Evolutionary conservation across 2,113 vertebrate species (phyloP).

Genomic region (Lathamus discolor): DNA sequence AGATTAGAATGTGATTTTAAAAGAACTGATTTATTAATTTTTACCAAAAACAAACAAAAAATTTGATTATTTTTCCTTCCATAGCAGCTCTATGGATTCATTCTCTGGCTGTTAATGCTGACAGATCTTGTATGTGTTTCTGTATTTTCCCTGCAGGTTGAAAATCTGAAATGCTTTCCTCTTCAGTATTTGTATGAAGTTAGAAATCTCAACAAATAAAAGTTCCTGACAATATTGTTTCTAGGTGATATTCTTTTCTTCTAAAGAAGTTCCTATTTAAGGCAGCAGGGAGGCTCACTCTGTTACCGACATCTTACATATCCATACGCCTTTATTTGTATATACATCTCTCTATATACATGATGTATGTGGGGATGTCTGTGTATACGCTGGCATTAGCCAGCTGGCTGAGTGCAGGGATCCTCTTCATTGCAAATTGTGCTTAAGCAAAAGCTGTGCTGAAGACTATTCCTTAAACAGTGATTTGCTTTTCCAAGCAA

Average conservation of each 20-base stretch:
- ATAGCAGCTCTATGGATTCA: background rate
- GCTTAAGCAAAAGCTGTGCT: background rate
- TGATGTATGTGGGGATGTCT: rapidly evolving
- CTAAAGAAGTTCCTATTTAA: background rate
- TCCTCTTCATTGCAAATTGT: background rate
- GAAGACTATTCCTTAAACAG: background rate
- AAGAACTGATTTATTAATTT: background rate
- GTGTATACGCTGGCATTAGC: background rate
- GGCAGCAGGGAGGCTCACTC: background rate
- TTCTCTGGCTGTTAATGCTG: background rate
- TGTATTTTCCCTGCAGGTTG: background rate
- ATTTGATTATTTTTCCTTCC: background rate
- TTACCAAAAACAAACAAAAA: background rate
- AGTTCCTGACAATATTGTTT: background rate
- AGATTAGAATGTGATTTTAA: background rate
- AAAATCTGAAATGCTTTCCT: background rate
- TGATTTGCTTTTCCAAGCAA: background rate
- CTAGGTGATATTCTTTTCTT: background rate
- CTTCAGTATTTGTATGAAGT: background rate
- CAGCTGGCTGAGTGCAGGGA: background rate
- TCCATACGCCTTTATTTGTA: background rate
- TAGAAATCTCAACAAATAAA: constrained; percentile 9
- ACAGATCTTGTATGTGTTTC: background rate
- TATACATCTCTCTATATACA: background rate
- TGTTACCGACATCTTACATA: background rate